Percentiles rank a stretch among this genome's conserved stretches.
These are phyloP conservation scores for Euleptes europaea DNA, from an alignment of 2,113 vertebrate genomes.

Conservation along the genomic window DNA sequence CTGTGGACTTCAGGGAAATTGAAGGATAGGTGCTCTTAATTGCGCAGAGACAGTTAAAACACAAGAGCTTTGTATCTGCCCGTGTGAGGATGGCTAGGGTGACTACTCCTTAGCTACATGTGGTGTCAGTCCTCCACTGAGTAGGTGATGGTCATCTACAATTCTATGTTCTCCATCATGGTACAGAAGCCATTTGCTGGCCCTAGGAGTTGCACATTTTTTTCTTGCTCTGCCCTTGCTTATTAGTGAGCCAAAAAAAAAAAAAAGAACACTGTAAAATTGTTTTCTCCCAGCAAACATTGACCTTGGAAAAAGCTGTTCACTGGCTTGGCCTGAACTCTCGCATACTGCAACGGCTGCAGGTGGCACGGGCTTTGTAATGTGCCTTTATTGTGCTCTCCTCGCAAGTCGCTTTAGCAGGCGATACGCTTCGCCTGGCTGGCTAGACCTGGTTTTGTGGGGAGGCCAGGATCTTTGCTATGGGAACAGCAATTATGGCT, in stretches of 20 bases:
- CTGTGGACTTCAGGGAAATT: background rate
- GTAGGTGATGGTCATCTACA: too few relatives aligned
- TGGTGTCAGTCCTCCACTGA: too few relatives aligned
- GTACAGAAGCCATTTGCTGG: background rate
- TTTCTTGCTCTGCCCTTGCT: background rate
- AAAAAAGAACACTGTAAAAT: background rate
- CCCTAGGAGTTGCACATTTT: background rate
- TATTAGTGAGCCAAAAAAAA: background rate
- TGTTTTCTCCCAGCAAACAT: background rate
- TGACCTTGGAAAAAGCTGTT: too few relatives aligned
- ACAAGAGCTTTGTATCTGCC: background rate
- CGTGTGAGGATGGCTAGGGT: too few relatives aligned
- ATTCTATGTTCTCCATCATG: background rate
- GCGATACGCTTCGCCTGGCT: slow-evolving; percentile 37
- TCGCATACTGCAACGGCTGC: background rate
- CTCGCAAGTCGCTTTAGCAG: slow-evolving; percentile 33
- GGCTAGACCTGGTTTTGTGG: slow-evolving; percentile 61
- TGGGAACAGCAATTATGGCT: slow-evolving; percentile 68
- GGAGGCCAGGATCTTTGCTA: slow-evolving; percentile 63
- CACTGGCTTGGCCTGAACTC: background rate
- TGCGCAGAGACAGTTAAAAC: background rate
- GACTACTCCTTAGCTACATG: background rate
- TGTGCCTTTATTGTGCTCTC: background rate
- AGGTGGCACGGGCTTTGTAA: background rate
- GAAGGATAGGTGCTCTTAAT: background rate